Base-by-base conservation (phyloP, 2,797 vertebrate species). In the Distichodus sexfasciatus region DNA sequence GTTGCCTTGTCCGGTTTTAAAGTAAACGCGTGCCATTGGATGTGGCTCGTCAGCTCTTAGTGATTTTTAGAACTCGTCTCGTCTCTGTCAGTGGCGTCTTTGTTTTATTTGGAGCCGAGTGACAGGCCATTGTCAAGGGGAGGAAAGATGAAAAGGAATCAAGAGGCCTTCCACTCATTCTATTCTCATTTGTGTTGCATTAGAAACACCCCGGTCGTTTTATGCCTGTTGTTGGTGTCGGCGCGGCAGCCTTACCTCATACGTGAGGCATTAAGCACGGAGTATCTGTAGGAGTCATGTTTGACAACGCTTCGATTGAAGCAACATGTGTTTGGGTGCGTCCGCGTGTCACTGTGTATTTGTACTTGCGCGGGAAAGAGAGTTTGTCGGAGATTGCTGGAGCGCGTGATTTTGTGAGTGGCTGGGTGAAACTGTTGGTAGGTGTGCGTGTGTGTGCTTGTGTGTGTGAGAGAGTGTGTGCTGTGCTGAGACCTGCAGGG, bases 1-100 rank as follows among this genome's bases (percentile, higher is more conserved):
- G 76, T 78, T 81, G 82, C 78, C 80, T 73, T 81, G 72, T 81
- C 83, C 80, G 85, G 85, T 85, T 82, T 81, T 80, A 79, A 81
- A 69, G 65, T 86, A 89, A 87, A 88, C 86, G 87, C 80, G 72
- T 76, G 54, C 68, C 85, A 87, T 87, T 88, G 81, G 80, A 86
- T 85, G 79, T 87, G 86, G 85, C 86, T 87, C 81, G 69, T 84
- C 65, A 78, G 80, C 74, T 69, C 63, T 79, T 78, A 74, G 73
- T 65, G 53, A 28, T 47, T n/a, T 47, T 26, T 67, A 29, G 31
- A 53, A 73, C 64, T 76, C 64, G 74, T 87, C 84, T 88, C 83
- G 83, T 83, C 84, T 78, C 76, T 31, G 79, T 87, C 83, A 48
- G 76, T 86, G 81, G 79, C 9, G 2, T 15, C 3, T 15, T 28